phyloP scores from a whole-genome alignment of 1,140 invertebrate genomes.

The Theocolax elegans region DNA sequence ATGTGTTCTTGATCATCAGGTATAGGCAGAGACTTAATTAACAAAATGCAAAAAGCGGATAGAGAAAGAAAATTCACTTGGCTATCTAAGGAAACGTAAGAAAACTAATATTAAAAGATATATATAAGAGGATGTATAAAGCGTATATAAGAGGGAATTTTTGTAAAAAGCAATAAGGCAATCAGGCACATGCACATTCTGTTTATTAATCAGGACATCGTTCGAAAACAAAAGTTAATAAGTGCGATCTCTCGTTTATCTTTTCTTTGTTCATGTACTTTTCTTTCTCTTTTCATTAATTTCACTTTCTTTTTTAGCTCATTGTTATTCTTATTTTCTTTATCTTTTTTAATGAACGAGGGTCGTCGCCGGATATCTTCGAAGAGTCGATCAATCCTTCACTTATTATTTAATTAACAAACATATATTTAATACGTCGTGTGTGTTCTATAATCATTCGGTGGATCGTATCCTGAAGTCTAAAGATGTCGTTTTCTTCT shows the following conservation, averaged over 20 bases:
- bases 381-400: constrained; percentile 35
- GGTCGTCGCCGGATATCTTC: constrained; percentile 37
- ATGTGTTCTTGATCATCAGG: no score
- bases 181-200: constrained; percentile 69
- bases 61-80: constrained; percentile 5
- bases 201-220: constrained; percentile 68
- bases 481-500: neutral
- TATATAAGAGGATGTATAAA: constrained; percentile 21
- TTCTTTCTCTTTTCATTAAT: no score
- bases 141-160: constrained; percentile 35
- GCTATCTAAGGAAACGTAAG: neutral
- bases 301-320: no score
- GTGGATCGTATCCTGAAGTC: neutral
- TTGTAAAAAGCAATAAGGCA: constrained; percentile 63
- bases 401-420: constrained; percentile 34
- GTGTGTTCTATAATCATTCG: neutral
- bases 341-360: constrained; percentile 47
- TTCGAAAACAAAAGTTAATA: constrained; percentile 62
- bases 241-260: constrained; percentile 46
- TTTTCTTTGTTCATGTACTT: constrained; percentile 41
- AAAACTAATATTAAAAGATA: constrained; percentile 6
- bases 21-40: constrained; percentile 39
- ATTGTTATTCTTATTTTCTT: constrained; percentile 46
- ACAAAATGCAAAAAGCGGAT: constrained; percentile 53
- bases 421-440: constrained; percentile 14